phyloP scores from a whole-genome alignment of 2,888 invertebrate genomes.

The Drosophila recens region DNA sequence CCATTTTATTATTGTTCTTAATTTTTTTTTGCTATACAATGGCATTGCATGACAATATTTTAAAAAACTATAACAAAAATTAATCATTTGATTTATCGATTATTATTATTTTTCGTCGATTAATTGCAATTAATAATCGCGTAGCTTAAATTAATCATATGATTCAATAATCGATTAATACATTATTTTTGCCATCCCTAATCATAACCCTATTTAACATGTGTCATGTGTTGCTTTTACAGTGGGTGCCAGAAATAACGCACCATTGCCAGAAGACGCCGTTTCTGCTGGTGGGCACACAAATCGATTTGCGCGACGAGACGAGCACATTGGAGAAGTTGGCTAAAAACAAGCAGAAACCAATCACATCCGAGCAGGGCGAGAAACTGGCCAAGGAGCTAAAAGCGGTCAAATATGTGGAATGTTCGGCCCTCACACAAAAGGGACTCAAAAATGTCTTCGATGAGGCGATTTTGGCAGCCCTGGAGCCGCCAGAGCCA shows the following conservation, averaged over 20 bases:
- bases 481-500: conserved; percentile 98
- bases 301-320: conserved; percentile 99
- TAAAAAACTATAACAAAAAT: no score
- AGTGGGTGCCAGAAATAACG: conserved; percentile 99
- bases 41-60: no score
- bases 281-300: conserved; percentile 98
- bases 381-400: conserved; percentile 99
- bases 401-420: conserved; percentile 99
- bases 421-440: no score
- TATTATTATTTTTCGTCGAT: no score
- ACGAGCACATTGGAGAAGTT: conserved; percentile 97
- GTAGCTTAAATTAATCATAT: no score
- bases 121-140: no score
- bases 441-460: conserved; percentile 99
- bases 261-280: conserved; percentile 99
- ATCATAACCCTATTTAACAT: not conserved
- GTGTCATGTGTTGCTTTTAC: not conserved
- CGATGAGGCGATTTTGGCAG: conserved; percentile 99
- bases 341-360: conserved; percentile 99
- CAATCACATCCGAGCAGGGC: conserved; percentile 97
- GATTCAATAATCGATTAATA: no score
- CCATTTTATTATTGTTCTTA: no score
- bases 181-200: no score
- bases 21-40: no score
- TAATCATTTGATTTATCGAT: no score